Conservation (phyloP, 1,140 invertebrate genomes). For the Drosophila kanapiae region DNA sequence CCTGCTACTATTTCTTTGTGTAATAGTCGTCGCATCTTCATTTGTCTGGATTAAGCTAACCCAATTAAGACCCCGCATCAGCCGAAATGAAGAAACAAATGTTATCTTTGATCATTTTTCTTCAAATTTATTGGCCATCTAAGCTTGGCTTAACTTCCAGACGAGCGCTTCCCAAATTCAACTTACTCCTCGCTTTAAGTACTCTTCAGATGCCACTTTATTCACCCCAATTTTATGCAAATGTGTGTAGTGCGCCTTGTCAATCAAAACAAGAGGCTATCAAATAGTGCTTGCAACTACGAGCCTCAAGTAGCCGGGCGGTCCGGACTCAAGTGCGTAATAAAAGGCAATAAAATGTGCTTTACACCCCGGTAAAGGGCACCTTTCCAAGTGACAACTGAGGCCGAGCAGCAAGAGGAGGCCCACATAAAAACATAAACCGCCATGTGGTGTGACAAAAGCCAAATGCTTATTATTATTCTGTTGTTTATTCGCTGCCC, state of each 20-base stretch:
- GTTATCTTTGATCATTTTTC: conserved; percentile 9
- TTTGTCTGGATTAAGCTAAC: conserved; percentile 2
- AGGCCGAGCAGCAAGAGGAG: background rate
- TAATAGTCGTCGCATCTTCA: background rate
- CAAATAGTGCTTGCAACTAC: conserved; percentile 23
- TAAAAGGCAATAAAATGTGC: conserved; percentile 46
- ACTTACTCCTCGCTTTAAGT: background rate
- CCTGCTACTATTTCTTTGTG: background rate
- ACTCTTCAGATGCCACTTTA: background rate
- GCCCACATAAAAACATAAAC: conserved; percentile 42
- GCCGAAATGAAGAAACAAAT: background rate
- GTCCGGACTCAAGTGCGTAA: conserved; percentile 26
- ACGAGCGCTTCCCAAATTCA: background rate
- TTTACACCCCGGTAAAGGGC: conserved; percentile 15
- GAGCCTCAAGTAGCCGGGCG: conserved; percentile 11
- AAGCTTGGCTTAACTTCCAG: conserved; percentile 1
- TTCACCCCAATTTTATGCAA: conserved; percentile 20
- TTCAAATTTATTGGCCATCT: conserved; percentile 8
- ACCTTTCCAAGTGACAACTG: conserved; percentile 1
- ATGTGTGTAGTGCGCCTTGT: background rate
- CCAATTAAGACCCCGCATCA: background rate
- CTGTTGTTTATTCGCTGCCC: conserved; percentile 20
- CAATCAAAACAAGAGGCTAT: conserved; percentile 7
- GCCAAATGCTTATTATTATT: conserved; percentile 22
- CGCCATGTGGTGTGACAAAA: conserved; percentile 47